phyloP scores from a whole-genome alignment of 2,888 invertebrate genomes.

The Lasius platythorax region DNA sequence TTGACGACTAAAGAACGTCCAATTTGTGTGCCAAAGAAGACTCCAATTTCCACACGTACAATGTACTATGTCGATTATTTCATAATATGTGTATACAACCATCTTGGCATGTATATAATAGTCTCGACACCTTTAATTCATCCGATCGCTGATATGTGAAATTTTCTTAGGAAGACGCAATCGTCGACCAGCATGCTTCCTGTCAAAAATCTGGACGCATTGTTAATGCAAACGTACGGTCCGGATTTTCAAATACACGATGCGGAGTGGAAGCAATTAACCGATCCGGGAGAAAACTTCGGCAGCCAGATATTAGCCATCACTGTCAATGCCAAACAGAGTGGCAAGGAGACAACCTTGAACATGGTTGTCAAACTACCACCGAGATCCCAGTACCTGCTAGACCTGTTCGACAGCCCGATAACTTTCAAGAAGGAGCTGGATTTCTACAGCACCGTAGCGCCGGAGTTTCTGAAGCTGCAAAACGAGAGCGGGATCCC shows the following conservation, averaged over 20 bases:
- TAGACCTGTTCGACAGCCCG: slow-evolving; percentile 83
- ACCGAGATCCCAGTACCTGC: slow-evolving; percentile 80
- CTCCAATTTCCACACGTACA: slow-evolving; percentile 21
- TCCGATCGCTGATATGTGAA: slow-evolving; percentile 3
- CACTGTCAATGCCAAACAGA: slow-evolving; percentile 68
- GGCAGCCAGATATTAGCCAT: slow-evolving; percentile 83
- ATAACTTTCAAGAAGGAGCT: slow-evolving; percentile 83
- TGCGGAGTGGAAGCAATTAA: slow-evolving; percentile 81
- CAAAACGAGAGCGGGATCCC: slow-evolving; percentile 75
- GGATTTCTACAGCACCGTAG: slow-evolving; percentile 79
- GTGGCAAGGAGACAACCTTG: slow-evolving; percentile 72
- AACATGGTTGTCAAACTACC: slow-evolving; percentile 83
- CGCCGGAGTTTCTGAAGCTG: slow-evolving; percentile 76
- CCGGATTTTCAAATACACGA: slow-evolving; percentile 73
- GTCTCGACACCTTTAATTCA: background rate
- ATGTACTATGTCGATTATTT: slow-evolving; percentile 36
- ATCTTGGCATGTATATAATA: background rate
- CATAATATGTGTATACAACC: background rate
- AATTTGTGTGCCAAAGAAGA: slow-evolving; percentile 8
- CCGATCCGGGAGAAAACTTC: slow-evolving; percentile 84
- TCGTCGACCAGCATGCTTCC: slow-evolving; percentile 71
- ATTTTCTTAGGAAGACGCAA: slow-evolving; percentile 71
- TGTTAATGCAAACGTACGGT: slow-evolving; percentile 76
- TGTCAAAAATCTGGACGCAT: slow-evolving; percentile 76
- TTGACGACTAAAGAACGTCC: background rate